Evolutionary conservation across 2,113 vertebrate species (phyloP), one percentile per base, ranked within the genome.

Genomic region (Gila orcuttii): DNA sequence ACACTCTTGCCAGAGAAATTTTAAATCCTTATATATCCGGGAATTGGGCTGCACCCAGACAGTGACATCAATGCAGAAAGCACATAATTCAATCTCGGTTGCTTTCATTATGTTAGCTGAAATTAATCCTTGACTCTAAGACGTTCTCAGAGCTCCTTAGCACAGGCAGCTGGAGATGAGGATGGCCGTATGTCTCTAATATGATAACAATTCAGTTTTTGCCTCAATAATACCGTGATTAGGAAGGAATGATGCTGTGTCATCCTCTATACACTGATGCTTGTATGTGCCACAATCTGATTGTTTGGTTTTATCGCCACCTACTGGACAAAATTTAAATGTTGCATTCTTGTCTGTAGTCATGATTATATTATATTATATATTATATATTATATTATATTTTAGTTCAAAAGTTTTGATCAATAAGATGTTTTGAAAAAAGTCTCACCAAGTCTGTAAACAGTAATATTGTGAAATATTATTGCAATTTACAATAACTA

Each of bases 241-340:
- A 71, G 36, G 33, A 66, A 62, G 21, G 11, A 75, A 52, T 42
- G 85, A 64, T 88, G 87, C 87, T 84, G 82, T 60, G 85, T 86
- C 85, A 88, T 86, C 76, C 59, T 74, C 25, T 25, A 42, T 84
- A 55, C 52, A 45, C 45, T 74, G 59, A 36, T 21, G 33, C 28
- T n/a, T 47, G 33, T 66, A 12, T 57, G 60, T 25, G 13, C 36
- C 15, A 42, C 21, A 50, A 9, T 28, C 15, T 33, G 25, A 8
- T 77, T 57, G 52, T 66, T 42, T 60, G 60, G 42, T 60, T 62
- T 66, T 8, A 50, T n/a, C n/a, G 84, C 84, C 80, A 80, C 74
- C 79, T 47, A 60, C 33, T 87, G 88, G 83, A 42, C 59, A 57
- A 8, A 39, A 42, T 13, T 1, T 2, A 73, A 25, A 21, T 19